Percentiles rank a stretch among this genome's conserved stretches.
Evolutionary conservation across 2,888 invertebrate species (phyloP).

Genomic region (Tillus elongatus): DNA sequence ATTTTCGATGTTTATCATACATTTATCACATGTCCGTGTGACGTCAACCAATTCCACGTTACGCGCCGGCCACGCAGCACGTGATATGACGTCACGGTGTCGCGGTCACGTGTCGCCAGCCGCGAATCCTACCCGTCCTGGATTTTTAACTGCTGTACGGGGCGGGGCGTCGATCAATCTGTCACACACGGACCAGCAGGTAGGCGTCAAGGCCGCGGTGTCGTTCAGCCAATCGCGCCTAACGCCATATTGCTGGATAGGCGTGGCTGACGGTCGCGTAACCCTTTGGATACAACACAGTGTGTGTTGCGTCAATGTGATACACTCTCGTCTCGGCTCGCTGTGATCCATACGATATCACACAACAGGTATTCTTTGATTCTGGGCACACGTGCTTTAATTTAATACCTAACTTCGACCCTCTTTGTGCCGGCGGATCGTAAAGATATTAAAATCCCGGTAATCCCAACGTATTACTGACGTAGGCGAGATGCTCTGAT

Average conservation of each 20-base stretch:
- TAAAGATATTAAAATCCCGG: too few relatives aligned
- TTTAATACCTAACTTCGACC: too few relatives aligned
- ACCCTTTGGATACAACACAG: slow-evolving; percentile 30
- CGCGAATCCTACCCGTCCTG: slow-evolving; percentile 35
- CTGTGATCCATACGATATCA: too few relatives aligned
- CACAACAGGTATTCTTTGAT: too few relatives aligned
- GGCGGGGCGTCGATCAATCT: slow-evolving; percentile 35
- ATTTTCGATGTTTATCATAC: too few relatives aligned
- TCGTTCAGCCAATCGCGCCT: slow-evolving; percentile 50
- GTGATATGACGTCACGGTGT: slow-evolving; percentile 28
- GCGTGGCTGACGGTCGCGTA: slow-evolving; percentile 42
- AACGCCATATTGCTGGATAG: slow-evolving; percentile 58
- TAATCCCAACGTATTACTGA: too few relatives aligned
- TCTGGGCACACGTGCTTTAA: too few relatives aligned
- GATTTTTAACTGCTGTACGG: slow-evolving; percentile 25
- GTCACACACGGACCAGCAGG: slow-evolving; percentile 36
- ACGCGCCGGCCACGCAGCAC: slow-evolving; percentile 22
- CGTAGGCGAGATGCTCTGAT: too few relatives aligned
- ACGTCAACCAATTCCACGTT: slow-evolving; percentile 20
- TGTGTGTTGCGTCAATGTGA: slow-evolving; percentile 31
- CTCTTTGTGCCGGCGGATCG: too few relatives aligned
- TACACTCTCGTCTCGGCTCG: too few relatives aligned
- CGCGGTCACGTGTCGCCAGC: slow-evolving; percentile 29
- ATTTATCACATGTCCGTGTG: too few relatives aligned
- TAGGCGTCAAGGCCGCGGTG: slow-evolving; percentile 37